Conservation (phyloP, 2,113 vertebrate species). For the Columbina picui region DNA sequence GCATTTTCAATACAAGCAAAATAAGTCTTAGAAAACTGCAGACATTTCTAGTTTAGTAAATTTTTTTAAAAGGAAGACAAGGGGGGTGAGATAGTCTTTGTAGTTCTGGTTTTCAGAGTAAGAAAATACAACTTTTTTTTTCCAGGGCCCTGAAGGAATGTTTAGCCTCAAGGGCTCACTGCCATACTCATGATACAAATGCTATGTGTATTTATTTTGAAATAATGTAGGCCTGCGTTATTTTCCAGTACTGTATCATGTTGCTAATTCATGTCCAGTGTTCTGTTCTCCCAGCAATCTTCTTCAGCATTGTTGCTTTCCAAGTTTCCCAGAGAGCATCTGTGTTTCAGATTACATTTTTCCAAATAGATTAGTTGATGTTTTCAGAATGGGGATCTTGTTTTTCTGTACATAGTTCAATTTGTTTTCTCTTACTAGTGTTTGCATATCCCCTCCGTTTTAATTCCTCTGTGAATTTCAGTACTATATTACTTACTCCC, state of each 20-base stretch:
- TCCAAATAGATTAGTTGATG: background rate
- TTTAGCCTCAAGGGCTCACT: background rate
- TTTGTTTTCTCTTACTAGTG: conserved; percentile 6
- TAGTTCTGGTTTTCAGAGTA: background rate
- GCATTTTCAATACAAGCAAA: background rate
- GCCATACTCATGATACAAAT: background rate
- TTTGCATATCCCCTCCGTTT: background rate
- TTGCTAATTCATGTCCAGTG: background rate
- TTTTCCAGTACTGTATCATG: conserved; percentile 2
- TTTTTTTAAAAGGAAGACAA: background rate
- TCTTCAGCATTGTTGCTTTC: background rate
- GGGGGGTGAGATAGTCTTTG: background rate
- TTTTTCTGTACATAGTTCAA: background rate
- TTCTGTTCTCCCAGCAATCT: background rate
- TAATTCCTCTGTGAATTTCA: background rate
- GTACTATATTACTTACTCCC: background rate
- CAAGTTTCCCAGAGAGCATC: conserved; percentile 18
- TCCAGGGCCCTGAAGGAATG: background rate
- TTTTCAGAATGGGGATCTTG: conserved; percentile 8
- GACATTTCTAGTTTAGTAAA: background rate
- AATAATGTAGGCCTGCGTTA: background rate
- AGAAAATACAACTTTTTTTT: background rate
- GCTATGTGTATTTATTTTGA: background rate
- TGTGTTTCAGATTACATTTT: conserved; percentile 25
- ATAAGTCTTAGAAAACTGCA: background rate